Evolutionary conservation across 2,888 invertebrate genomes (phyloP), one percentile per base, ranked within the genome.

Genomic region (Coelinius sp.): DNA sequence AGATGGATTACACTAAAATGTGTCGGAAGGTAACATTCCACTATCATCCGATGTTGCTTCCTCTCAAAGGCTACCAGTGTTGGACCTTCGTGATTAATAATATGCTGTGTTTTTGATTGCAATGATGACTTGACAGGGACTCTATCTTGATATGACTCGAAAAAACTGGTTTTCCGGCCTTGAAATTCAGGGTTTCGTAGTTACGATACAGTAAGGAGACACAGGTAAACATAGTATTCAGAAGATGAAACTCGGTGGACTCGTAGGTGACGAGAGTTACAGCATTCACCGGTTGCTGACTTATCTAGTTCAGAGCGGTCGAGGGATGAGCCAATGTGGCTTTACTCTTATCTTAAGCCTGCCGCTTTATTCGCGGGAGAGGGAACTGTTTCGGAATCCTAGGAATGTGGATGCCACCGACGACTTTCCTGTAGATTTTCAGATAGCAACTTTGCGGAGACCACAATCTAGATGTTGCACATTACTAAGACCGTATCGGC

Each of bases 361-460:
- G n/a, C n/a, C n/a, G n/a, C n/a, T 27, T 25, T 66, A 2, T 41
- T 67, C 53, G n/a, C 22, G 24, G 35, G 14, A 53, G 24, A 25
- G 27, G 56, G 38, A 35, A 53, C 67, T 67, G 67, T 67, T 53
- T 78, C 81, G 82, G 82, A 82, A 83, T 82, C 76, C 68, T 14
- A 76, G 77, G 83, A 83, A 83, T 83, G 83, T 81, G 80, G 81
- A 82, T 80, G 80, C 79, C 78, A 81, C 79, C 80, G 80, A 79
- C 79, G 79, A 79, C 81, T 81, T 81, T 76, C 77, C 76, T 77
- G 79, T 67, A 38, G 38, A 52, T 52, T 67, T 41, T 53, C 17
- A 67, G 53, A 67, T 52, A 38, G 53, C 67, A 67, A 38, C 22
- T 53, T 35, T 20, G 24, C 53, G 52, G 53, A 52, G 27, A 27